Evolutionary conservation across 2,797 vertebrate genomes (phyloP), one percentile per base, ranked within the genome.

Genomic region (Spatula clypeata): DNA sequence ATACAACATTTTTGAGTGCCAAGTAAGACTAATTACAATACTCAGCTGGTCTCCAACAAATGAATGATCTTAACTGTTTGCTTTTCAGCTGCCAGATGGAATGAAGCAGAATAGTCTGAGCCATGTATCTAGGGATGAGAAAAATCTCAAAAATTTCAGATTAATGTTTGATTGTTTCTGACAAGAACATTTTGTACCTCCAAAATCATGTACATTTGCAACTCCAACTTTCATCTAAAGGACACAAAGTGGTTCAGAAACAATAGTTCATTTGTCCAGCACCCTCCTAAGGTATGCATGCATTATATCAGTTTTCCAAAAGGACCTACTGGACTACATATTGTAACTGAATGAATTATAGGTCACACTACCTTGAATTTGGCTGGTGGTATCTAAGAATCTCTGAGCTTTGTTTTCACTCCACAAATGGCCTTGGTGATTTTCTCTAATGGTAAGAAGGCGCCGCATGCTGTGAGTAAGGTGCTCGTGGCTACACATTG

Each of bases 21-120:
- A 96, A 86, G 79, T 60, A 94, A 96, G 67, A 95, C 58, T 97
- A 96, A 97, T 96, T 95, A 93, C 64, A 95, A 65, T 62, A 92
- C 47, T 86, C 77, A 91, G 77, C 87, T 96, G 86, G 74, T 90
- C 93, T 96, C 86, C 67, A 85, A 27, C 57, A 95, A 87, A 86
- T 84, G 65, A 95, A 93, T 83, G 88, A 71, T 84, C 74, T 94
- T 84, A 93, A 93, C 91, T 49, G 62, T 73, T 70, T 79, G 77
- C 13, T 91, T 96, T 97, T 91, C 86, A 90, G 66, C 93, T 92
- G 84, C 92, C 86, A 93, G 92, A 94, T 93, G 85, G 74, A 94
- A 26, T 36, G 73, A 80, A 82, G 29, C 18, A 17, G 29, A 90
- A 87, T 89, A 90, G 13, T 94, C 72, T 87, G 45, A 86, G 79